Conservation (phyloP, 2,888 invertebrate species). For the Orchestes rusci region DNA sequence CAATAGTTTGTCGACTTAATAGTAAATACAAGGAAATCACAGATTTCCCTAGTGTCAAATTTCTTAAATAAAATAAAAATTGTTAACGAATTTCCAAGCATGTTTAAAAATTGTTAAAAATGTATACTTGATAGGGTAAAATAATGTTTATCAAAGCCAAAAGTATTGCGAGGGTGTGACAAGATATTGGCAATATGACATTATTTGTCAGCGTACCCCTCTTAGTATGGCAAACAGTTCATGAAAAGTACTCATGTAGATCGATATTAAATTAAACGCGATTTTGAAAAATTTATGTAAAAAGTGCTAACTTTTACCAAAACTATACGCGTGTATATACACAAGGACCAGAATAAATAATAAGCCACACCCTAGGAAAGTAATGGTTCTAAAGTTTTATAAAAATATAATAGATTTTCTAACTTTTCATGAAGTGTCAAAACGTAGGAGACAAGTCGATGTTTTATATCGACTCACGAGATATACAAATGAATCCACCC, state of each 20-base stretch:
- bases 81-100: slow-evolving; percentile 13
- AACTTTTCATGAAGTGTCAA: slow-evolving; percentile 20
- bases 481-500: too few species aligned
- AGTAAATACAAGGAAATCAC: slow-evolving; percentile 11
- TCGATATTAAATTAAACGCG: slow-evolving; percentile 5
- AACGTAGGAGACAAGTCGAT: slow-evolving; percentile 8
- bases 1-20: too few species aligned
- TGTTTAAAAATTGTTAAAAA: slow-evolving; percentile 16
- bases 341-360: slow-evolving; percentile 13
- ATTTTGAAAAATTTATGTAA: slow-evolving; percentile 10
- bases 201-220: slow-evolving; percentile 14
- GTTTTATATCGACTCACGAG: too few species aligned
- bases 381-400: slow-evolving; percentile 12
- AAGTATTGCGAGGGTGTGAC: too few species aligned
- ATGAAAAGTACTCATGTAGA: slow-evolving; percentile 17
- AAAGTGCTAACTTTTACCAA: slow-evolving; percentile 11
- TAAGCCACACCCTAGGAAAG: slow-evolving; percentile 4
- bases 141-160: too few species aligned
- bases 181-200: slow-evolving; percentile 14
- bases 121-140: slow-evolving; percentile 13
- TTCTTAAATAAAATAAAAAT: slow-evolving; percentile 19
- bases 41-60: slow-evolving; percentile 22
- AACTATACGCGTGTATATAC: slow-evolving; percentile 11
- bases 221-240: slow-evolving; percentile 7
- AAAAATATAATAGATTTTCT: slow-evolving; percentile 18